A percentile compares a stretch with the other conserved stretches of the same genome.
Evolutionary conservation across 1,140 invertebrate species (phyloP).

Genomic region (Bombus difficillimus): DNA sequence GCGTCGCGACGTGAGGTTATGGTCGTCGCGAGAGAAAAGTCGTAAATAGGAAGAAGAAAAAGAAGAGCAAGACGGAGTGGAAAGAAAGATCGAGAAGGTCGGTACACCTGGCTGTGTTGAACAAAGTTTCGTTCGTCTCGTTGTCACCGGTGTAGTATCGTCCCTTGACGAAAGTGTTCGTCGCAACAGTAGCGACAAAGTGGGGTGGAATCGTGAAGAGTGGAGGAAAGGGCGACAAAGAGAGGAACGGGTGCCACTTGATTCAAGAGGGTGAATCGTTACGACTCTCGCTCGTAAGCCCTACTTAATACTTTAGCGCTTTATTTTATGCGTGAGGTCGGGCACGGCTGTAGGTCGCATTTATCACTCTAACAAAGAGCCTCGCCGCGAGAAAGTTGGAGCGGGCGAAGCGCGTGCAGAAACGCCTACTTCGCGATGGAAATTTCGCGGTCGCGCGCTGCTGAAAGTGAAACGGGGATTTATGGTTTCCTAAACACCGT

Average conservation of each 20-base stretch:
- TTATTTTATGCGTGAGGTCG: conserved; percentile 72
- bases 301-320: conserved; percentile 75
- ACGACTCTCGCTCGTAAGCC: conserved; percentile 71
- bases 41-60: conserved; percentile 17
- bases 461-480: conserved; percentile 51
- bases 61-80: not conserved
- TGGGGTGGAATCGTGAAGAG: not conserved
- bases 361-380: conserved; percentile 72
- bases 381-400: conserved; percentile 47
- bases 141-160: conserved; percentile 54
- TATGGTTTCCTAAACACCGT: conserved; percentile 43
- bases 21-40: conserved; percentile 15
- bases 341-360: conserved; percentile 64
- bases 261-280: conserved; percentile 75
- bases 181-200: conserved; percentile 18
- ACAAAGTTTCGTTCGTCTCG: conserved; percentile 65
- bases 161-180: conserved; percentile 45
- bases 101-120: conserved; percentile 57
- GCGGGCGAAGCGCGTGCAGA: not conserved
- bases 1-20: not conserved
- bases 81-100: conserved; percentile 5
- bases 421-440: conserved; percentile 8
- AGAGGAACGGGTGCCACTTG: conserved; percentile 60
- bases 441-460: conserved; percentile 32
- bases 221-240: conserved; percentile 39